Base-by-base conservation (phyloP, 2,888 invertebrate species). In the Sicus ferrugineus region DNA sequence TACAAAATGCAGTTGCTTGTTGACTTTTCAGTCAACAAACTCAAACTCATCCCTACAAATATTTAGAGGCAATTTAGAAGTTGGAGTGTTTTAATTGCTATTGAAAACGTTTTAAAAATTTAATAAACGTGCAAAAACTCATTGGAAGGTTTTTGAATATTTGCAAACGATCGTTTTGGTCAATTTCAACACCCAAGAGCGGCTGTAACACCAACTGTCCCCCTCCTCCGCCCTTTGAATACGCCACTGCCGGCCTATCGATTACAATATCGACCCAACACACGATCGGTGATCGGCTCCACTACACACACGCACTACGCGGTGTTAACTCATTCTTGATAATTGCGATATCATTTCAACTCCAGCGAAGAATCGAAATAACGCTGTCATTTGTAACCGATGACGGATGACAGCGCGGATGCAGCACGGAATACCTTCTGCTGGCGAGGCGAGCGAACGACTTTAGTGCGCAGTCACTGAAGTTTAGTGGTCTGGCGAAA, bases 291-390 rank as follows among this genome's bases (percentile, higher is more conserved):
- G n/a, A n/a, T n/a, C n/a, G n/a, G n/a, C n/a, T n/a, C n/a, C n/a
- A n/a, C n/a, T n/a, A n/a, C 14, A 52, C 31, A 54, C n/a, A 34
- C 34, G 74, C 75, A 73, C 77, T 77, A 75, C 75, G 77, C 76
- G 75, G 77, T 73, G 78, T 79, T 81, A 80, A 79, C 78, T 78
- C 76, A 77, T 78, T 77, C 77, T 81, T 79, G 80, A 80, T 80
- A 82, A 80, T 75, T 79, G 78, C 78, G 77, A 59, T 79, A 80
- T 81, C 80, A 80, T 78, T 79, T 19, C 9, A 9, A 46, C 6
- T 6, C 77, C 77, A 80, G 78, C 78, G 70, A 77, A 74, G 74
- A 73, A 70, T 58, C 19, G 59, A 52, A 54, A 56, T 68, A 58
- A 70, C 42, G 50, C 23, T 59, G 59, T 62, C 59, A 63, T 52